phyloP scores from a whole-genome alignment of 2,113 vertebrate genomes.

The Antennarius striatus region DNA sequence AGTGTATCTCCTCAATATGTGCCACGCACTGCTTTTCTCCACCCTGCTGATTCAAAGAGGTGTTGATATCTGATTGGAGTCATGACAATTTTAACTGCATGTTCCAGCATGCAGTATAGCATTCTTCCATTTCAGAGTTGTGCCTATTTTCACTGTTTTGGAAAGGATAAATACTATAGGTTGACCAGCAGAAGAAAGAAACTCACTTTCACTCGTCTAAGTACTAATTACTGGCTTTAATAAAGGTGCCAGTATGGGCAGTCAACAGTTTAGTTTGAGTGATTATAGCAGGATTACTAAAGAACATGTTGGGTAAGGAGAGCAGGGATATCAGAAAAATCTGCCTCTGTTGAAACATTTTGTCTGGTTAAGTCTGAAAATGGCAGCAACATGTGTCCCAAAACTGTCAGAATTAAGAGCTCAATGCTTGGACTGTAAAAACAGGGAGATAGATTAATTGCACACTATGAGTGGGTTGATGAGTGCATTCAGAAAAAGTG shows the following conservation, averaged over 20 bases:
- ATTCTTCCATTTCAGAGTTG: constrained; percentile 60
- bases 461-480: too few relatives aligned
- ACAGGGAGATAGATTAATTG: too few relatives aligned
- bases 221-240: constrained; percentile 6
- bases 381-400: constrained; percentile 16
- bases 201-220: not conserved
- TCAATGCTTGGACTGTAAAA: too few relatives aligned
- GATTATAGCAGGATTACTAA: constrained; percentile 55
- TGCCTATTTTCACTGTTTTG: constrained; percentile 34
- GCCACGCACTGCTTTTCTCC: constrained; percentile 21
- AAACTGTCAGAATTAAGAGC: not conserved
- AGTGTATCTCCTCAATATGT: constrained; percentile 35
- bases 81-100: constrained; percentile 42
- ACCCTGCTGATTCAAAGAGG: constrained; percentile 47
- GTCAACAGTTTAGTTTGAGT: constrained; percentile 16
- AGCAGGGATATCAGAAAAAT: constrained; percentile 32
- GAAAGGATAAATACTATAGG: not conserved
- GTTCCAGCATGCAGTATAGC: constrained; percentile 57
- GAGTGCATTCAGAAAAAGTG: too few relatives aligned
- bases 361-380: constrained; percentile 1
- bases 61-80: constrained; percentile 27
- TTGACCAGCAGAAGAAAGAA: constrained; percentile 3
- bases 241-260: constrained; percentile 19
- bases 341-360: constrained; percentile 43
- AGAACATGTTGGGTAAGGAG: constrained; percentile 52